Percentiles rank a stretch among this genome's conserved stretches.
Evolutionary conservation across 2,888 invertebrate genomes (phyloP).

Genomic region (Catotricha subobsoleta): DNA sequence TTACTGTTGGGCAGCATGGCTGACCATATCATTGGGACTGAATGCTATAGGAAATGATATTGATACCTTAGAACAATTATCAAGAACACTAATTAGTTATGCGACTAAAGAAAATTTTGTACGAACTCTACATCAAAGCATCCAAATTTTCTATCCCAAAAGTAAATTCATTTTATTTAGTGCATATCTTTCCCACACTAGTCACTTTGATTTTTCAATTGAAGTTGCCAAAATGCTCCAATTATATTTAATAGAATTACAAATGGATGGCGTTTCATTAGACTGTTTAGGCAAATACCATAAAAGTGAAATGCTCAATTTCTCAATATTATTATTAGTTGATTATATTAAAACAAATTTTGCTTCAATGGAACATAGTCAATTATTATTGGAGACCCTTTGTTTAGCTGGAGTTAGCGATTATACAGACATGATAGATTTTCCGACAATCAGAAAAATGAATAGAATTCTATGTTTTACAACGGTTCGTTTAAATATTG

Average conservation of each 20-base stretch:
- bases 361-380: slow-evolving; percentile 42
- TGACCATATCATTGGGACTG: slow-evolving; percentile 11
- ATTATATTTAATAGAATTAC: slow-evolving; percentile 25
- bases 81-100: slow-evolving; percentile 19
- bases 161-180: slow-evolving; percentile 41
- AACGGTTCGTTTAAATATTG: slow-evolving; percentile 35
- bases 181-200: slow-evolving; percentile 38
- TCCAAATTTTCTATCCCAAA: slow-evolving; percentile 51
- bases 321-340: slow-evolving; percentile 40
- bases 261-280: slow-evolving; percentile 10
- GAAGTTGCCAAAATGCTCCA: slow-evolving; percentile 27
- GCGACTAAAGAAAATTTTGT: slow-evolving; percentile 36
- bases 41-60: not conserved
- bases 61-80: slow-evolving; percentile 13
- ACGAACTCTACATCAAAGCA: slow-evolving; percentile 42
- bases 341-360: slow-evolving; percentile 41
- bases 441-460: slow-evolving; percentile 30
- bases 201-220: slow-evolving; percentile 31
- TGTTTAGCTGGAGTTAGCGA: slow-evolving; percentile 38
- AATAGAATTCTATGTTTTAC: slow-evolving; percentile 40
- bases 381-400: slow-evolving; percentile 41
- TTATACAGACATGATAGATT: slow-evolving; percentile 31
- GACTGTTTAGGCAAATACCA: slow-evolving; percentile 10
- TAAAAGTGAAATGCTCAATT: slow-evolving; percentile 31
- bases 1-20: slow-evolving; percentile 27